Conservation (phyloP, 2,113 vertebrate genomes). For the Ammospiza nelsoni region DNA sequence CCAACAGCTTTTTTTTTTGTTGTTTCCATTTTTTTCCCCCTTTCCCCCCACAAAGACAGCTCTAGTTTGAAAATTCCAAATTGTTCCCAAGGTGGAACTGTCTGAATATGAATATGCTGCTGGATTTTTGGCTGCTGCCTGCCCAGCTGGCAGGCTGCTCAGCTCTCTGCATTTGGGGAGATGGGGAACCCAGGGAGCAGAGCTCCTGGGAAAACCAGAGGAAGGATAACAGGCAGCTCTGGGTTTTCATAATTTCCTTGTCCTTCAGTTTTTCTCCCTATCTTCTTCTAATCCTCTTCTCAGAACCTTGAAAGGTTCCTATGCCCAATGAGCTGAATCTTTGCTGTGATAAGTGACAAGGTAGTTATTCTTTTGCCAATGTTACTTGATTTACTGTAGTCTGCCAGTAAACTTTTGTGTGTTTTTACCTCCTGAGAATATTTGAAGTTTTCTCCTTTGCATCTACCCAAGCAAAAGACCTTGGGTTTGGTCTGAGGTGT, state of each 20-base stretch:
- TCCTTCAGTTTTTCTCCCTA: background rate
- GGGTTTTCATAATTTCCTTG: background rate
- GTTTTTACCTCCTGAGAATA: background rate
- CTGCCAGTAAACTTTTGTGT: background rate
- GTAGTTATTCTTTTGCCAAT: background rate
- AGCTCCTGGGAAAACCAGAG: background rate
- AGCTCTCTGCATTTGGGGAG: background rate
- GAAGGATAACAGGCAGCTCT: background rate
- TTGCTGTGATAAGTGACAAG: background rate
- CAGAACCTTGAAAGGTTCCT: background rate
- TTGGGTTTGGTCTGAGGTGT: background rate
- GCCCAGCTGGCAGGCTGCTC: background rate
- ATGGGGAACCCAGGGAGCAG: background rate
- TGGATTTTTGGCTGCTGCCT: background rate
- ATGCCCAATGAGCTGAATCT: background rate
- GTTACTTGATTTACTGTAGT: background rate
- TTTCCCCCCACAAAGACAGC: background rate
- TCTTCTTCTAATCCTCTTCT: background rate
- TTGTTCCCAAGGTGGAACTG: background rate
- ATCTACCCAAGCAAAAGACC: background rate
- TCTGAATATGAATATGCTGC: background rate
- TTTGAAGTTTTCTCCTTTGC: background rate
- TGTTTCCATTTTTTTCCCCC: background rate
- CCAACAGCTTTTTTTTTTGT: background rate
- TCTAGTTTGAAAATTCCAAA: slow-evolving; percentile 1